Evolutionary conservation across 2,113 vertebrate species (phyloP).

Genomic region (Danionella cerebrum): DNA sequence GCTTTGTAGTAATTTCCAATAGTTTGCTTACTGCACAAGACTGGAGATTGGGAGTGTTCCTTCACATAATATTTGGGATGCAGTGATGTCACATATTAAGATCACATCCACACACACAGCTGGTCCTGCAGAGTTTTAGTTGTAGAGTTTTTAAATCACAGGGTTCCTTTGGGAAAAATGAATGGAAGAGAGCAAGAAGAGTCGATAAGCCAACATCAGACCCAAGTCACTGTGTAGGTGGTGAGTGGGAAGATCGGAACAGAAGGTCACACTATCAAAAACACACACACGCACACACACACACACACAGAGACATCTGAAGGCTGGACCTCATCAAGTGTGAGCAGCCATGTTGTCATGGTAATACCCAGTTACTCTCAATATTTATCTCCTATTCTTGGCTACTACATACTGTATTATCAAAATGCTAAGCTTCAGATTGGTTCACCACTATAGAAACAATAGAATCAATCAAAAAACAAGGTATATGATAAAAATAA

Average conservation of each 20-base stretch:
- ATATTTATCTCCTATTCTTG: not conserved
- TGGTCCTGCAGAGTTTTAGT: not conserved
- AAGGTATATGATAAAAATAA: too few species aligned
- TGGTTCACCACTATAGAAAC: too few species aligned
- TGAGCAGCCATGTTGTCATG: conserved; percentile 49
- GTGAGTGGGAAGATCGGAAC: conserved; percentile 42
- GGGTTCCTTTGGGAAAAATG: not conserved
- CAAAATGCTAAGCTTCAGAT: too few species aligned
- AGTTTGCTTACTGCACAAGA: too few species aligned
- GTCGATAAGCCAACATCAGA: not conserved
- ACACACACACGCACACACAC: conserved; percentile 35
- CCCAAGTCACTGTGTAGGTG: conserved; percentile 48
- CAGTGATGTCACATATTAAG: too few species aligned
- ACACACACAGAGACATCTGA: not conserved
- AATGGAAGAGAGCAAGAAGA: not conserved
- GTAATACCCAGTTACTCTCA: conserved; percentile 37
- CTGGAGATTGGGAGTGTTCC: too few species aligned
- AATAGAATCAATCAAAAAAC: too few species aligned
- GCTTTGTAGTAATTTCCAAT: too few species aligned
- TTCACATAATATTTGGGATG: too few species aligned
- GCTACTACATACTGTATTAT: not conserved
- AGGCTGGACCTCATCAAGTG: conserved; percentile 35
- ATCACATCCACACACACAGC: not conserved
- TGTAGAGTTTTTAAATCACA: not conserved
- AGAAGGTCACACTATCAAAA: conserved; percentile 48